Evolutionary conservation across 2,797 vertebrate species (phyloP).

Genomic region (Myripristis jacobus): DNA sequence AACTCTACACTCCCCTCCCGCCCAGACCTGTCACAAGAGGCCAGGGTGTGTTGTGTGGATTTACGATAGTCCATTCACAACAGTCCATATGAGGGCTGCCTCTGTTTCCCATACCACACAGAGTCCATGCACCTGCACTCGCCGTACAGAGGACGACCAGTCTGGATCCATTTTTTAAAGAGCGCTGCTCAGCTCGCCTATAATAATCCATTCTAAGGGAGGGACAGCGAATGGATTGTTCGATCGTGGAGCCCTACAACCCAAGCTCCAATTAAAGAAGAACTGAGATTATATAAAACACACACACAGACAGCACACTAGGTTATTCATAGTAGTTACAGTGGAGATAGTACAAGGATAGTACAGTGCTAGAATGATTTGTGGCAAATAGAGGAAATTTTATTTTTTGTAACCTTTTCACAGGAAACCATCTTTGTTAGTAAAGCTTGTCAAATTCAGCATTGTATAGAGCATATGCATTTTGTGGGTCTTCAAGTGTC

Average conservation of each 20-base stretch:
- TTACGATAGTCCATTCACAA: conserved; percentile 17
- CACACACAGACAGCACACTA: not conserved
- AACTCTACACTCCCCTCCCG: not conserved
- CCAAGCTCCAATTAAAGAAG: not conserved
- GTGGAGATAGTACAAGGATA: not conserved
- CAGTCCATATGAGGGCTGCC: conserved; percentile 26
- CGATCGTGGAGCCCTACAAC: not conserved
- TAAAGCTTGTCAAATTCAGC: not conserved
- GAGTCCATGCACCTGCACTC: conserved; percentile 31
- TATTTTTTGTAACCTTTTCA: not conserved
- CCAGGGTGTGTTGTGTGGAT: not conserved
- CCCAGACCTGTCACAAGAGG: conserved; percentile 2
- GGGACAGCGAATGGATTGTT: conserved; percentile 54
- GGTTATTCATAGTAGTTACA: conserved; percentile 1
- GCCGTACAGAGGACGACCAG: conserved; percentile 21
- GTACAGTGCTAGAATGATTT: not conserved
- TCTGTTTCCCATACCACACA: conserved; percentile 36
- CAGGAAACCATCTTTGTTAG: not conserved
- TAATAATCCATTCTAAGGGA: conserved; percentile 55
- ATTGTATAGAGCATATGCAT: not conserved
- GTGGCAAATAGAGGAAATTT: not conserved
- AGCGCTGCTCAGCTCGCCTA: conserved; percentile 11
- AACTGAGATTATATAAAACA: not conserved
- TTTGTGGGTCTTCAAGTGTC: not conserved
- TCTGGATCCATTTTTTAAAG: conserved; percentile 53